Conservation (phyloP, 1,140 invertebrate species). For the Hydropsyche tenuis region DNA sequence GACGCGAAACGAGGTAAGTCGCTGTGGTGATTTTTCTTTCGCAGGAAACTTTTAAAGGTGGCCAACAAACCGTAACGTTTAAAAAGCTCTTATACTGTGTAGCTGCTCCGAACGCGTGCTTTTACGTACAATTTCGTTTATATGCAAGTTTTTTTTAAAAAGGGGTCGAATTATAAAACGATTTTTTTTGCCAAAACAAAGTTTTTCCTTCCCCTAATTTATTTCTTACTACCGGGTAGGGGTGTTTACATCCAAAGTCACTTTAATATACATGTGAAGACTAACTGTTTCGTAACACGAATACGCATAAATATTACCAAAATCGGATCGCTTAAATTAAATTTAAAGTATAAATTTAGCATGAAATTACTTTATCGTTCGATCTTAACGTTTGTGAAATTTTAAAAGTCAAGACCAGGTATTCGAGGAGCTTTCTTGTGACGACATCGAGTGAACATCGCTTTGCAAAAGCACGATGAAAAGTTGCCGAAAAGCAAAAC, state of each 20-base stretch:
- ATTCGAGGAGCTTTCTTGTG: too few species aligned
- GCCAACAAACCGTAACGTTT: constrained; percentile 20
- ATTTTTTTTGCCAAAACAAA: constrained; percentile 9
- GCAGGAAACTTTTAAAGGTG: background rate
- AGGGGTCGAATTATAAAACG: constrained; percentile 13
- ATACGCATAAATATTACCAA: background rate
- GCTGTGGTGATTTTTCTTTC: constrained; percentile 6
- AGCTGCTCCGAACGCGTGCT: too few species aligned
- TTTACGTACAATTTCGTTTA: too few species aligned
- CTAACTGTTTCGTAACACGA: constrained; percentile 5
- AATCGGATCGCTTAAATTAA: background rate
- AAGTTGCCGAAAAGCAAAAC: background rate
- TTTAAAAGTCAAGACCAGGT: too few species aligned
- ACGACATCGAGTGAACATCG: too few species aligned
- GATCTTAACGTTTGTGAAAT: too few species aligned
- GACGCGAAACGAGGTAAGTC: background rate
- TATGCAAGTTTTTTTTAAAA: background rate
- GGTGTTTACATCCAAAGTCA: constrained; percentile 1
- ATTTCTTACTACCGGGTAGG: background rate
- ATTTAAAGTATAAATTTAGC: background rate
- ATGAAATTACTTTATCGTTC: too few species aligned
- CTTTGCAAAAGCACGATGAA: too few species aligned
- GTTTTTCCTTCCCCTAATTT: constrained; percentile 7
- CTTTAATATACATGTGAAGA: background rate
- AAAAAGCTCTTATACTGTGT: background rate